Conservation (phyloP, 2,888 invertebrate genomes). For the Drosophila emarginata region DNA sequence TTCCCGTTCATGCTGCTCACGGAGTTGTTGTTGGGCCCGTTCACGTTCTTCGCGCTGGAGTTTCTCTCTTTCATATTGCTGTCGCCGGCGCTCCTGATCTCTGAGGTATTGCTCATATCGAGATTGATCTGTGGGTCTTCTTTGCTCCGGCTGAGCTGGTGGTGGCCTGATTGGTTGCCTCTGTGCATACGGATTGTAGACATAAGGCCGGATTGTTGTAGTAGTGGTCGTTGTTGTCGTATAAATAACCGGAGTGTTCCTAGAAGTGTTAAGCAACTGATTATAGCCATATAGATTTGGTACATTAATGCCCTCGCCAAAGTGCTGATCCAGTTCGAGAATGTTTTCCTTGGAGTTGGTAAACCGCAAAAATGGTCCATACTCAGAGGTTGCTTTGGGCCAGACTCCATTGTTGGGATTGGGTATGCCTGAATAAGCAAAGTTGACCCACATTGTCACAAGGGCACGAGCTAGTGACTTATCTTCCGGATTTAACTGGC, state of each 20-base stretch:
- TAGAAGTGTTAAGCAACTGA: slow-evolving; percentile 43
- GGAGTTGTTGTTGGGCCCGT: slow-evolving; percentile 19
- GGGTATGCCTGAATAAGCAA: slow-evolving; percentile 80
- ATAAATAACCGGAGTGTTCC: not conserved
- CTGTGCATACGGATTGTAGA: slow-evolving; percentile 28
- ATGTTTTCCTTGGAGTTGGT: slow-evolving; percentile 56
- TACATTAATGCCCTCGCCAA: slow-evolving; percentile 78
- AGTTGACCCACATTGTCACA: slow-evolving; percentile 82
- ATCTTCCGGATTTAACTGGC: slow-evolving; percentile 80
- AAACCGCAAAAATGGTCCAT: slow-evolving; percentile 81
- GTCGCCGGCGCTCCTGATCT: slow-evolving; percentile 16
- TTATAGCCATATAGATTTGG: slow-evolving; percentile 65
- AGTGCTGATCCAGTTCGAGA: slow-evolving; percentile 78
- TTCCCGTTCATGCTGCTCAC: slow-evolving; percentile 24
- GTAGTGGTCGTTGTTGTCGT: slow-evolving; percentile 33
- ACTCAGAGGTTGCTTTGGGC: slow-evolving; percentile 74
- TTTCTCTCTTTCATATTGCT: slow-evolving; percentile 26
- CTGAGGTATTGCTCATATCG: slow-evolving; percentile 21
- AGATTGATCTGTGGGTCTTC: slow-evolving; percentile 16
- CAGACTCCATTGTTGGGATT: slow-evolving; percentile 63
- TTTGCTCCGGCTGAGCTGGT: slow-evolving; percentile 4
- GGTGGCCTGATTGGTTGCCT: slow-evolving; percentile 15
- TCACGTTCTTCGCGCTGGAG: slow-evolving; percentile 12
- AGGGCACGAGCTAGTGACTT: slow-evolving; percentile 82
- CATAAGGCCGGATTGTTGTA: slow-evolving; percentile 30